phyloP scores from a whole-genome alignment of 2,113 vertebrate genomes.

The Macrotis lagotis region DNA sequence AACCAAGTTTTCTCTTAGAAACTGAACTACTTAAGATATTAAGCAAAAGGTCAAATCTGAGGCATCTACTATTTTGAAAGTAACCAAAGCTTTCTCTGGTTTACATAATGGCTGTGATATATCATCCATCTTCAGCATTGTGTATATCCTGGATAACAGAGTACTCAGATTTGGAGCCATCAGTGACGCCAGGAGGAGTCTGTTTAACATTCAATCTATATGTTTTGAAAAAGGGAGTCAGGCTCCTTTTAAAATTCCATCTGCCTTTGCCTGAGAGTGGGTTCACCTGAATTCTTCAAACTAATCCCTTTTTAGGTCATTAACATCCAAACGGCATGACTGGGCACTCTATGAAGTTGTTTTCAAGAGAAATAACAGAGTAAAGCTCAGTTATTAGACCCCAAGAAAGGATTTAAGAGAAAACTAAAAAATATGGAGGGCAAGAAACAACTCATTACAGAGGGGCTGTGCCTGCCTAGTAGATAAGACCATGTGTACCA shows the following conservation, averaged over 20 bases:
- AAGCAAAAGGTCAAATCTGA: slow-evolving; percentile 41
- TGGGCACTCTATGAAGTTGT: not conserved
- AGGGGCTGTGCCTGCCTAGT: not conserved
- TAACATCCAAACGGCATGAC: not conserved
- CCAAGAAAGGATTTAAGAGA: not conserved
- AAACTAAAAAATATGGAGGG: not conserved
- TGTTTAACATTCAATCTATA: not conserved
- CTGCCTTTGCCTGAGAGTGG: not conserved
- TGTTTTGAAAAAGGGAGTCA: not conserved
- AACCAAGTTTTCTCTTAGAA: not conserved
- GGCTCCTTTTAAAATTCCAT: not conserved
- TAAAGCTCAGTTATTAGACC: not conserved
- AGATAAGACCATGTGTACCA: not conserved
- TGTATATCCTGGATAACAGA: not conserved
- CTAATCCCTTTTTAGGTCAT: not conserved
- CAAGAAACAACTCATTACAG: not conserved
- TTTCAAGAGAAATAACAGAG: not conserved
- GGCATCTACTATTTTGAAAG: not conserved
- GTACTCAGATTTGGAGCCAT: not conserved
- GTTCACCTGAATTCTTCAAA: not conserved
- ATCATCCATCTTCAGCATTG: not conserved
- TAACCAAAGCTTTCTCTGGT: not conserved
- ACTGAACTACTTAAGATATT: not conserved
- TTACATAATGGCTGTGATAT: not conserved
- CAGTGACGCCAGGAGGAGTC: not conserved